Conservation (phyloP, 1,140 invertebrate genomes). For the Lysiphlebus fabarum region DNA sequence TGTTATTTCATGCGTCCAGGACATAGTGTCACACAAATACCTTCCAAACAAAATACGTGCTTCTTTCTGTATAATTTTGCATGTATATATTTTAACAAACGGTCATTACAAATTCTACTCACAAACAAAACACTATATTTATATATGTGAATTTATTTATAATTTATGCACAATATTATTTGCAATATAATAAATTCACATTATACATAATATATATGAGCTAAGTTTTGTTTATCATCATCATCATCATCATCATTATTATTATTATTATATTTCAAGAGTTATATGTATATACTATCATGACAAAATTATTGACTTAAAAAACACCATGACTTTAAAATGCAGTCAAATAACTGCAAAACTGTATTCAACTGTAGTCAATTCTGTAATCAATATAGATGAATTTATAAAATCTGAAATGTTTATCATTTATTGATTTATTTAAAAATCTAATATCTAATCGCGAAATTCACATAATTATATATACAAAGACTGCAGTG, state of each 20-base stretch:
- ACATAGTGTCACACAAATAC: conserved; percentile 18
- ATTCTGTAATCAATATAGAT: too few relatives aligned
- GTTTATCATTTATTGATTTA: too few relatives aligned
- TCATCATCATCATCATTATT: too few relatives aligned
- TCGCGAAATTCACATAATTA: too few relatives aligned
- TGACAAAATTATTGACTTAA: too few relatives aligned
- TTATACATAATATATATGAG: too few relatives aligned
- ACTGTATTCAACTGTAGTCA: too few relatives aligned
- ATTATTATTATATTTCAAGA: too few relatives aligned
- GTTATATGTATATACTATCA: too few relatives aligned
- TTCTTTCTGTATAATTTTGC: conserved; percentile 2
- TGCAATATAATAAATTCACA: too few relatives aligned
- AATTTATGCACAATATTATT: conserved; percentile 31
- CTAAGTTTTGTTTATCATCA: conserved; percentile 43
- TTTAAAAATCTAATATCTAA: too few relatives aligned
- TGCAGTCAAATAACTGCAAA: not conserved
- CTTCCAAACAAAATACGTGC: conserved; percentile 24
- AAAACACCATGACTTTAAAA: conserved; percentile 32
- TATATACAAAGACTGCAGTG: not conserved
- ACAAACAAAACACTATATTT: conserved; percentile 15
- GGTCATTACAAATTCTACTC: conserved; percentile 17
- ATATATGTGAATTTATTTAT: conserved; percentile 15
- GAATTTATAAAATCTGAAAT: too few relatives aligned
- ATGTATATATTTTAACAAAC: conserved; percentile 7
- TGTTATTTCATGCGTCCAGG: conserved; percentile 23